Evolutionary conservation across 2,113 vertebrate species (phyloP).

Genomic region (Podiceps cristatus): DNA sequence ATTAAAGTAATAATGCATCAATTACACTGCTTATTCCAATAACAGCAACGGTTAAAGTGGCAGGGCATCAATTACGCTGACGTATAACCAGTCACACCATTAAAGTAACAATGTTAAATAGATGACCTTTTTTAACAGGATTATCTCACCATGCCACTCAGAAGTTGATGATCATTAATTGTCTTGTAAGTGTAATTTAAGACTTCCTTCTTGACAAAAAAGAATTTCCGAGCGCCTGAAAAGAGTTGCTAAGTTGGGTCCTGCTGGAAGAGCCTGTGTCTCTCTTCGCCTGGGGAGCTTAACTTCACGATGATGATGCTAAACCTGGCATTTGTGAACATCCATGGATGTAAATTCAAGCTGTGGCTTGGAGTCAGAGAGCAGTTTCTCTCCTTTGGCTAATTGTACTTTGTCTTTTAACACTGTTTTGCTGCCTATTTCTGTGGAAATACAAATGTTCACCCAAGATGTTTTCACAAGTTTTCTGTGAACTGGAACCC

Average conservation of each 20-base stretch:
- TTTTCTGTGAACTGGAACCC: not conserved
- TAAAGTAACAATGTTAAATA: slow-evolving; percentile 4
- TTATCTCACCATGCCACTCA: not conserved
- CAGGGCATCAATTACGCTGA: slow-evolving; percentile 11
- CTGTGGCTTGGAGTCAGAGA: not conserved
- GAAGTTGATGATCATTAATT: not conserved
- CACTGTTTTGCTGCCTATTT: not conserved
- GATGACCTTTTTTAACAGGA: not conserved
- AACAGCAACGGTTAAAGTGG: not conserved
- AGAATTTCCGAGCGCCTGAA: not conserved
- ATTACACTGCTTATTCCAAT: not conserved
- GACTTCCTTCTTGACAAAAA: not conserved
- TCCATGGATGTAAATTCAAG: not conserved
- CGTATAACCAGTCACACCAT: not conserved
- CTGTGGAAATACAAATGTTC: not conserved
- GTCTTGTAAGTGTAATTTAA: not conserved
- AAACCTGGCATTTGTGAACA: not conserved
- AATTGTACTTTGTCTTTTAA: not conserved
- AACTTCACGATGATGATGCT: not conserved
- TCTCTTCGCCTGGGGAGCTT: not conserved
- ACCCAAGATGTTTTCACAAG: not conserved
- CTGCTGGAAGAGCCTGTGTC: not conserved
- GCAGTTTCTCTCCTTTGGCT: not conserved
- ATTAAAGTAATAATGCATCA: slow-evolving; percentile 22
- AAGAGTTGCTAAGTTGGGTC: not conserved